A percentile compares a stretch with the other conserved stretches of the same genome.
Evolutionary conservation across 2,888 invertebrate genomes (phyloP).

Genomic region (Ametastegia equiseti): DNA sequence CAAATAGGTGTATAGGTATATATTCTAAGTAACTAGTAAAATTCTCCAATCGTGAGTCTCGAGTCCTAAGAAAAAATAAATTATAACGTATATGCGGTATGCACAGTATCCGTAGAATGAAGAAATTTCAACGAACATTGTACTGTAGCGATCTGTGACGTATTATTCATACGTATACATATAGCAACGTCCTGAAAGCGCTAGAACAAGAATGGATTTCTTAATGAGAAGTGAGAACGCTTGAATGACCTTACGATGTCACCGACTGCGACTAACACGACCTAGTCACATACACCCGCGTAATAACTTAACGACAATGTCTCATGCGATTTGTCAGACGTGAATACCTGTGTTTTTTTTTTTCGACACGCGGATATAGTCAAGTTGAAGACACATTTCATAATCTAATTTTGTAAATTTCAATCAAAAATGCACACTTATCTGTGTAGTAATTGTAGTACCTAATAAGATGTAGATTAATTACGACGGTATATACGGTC

Average conservation of each 20-base stretch:
- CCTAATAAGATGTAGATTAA: no score
- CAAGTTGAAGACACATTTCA: no score
- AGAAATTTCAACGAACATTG: not conserved
- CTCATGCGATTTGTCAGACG: not conserved
- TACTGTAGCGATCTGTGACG: not conserved
- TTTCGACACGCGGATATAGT: no score
- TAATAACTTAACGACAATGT: constrained; percentile 30
- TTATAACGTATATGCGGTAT: not conserved
- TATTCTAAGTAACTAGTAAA: not conserved
- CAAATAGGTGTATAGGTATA: not conserved
- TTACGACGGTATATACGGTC: no score
- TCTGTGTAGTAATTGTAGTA: no score
- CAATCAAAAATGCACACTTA: no score
- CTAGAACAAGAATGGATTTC: constrained; percentile 34
- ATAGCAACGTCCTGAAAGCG: not conserved
- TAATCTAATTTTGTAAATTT: no score
- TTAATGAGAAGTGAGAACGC: constrained; percentile 20
- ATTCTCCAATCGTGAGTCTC: not conserved
- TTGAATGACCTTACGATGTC: constrained; percentile 36
- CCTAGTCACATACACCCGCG: constrained; percentile 33
- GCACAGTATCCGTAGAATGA: not conserved
- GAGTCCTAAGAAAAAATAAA: not conserved
- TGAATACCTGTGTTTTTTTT: no score
- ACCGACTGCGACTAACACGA: constrained; percentile 17
- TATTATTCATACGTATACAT: not conserved